Evolutionary conservation across 2,888 invertebrate species (phyloP), one percentile per base, ranked within the genome.

Genomic region (Sicus ferrugineus): DNA sequence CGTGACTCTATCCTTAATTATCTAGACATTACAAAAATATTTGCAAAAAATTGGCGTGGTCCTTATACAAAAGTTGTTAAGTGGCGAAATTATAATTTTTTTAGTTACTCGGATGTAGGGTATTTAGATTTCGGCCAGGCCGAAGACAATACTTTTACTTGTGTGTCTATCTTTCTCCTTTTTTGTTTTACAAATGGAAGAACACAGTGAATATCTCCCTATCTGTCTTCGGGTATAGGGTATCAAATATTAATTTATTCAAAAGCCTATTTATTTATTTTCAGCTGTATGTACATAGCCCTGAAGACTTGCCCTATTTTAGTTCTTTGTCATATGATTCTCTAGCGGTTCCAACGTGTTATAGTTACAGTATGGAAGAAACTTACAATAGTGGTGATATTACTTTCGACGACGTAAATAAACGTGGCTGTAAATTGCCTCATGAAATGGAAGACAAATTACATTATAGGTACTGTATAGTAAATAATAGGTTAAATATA

Each of bases 221-320:
- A 26, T n/a, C n/a, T n/a, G n/a, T n/a, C n/a, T n/a, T n/a, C n/a
- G n/a, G n/a, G n/a, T n/a, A n/a, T n/a, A n/a, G n/a, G n/a, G n/a
- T n/a, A n/a, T n/a, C n/a, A n/a, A n/a, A n/a, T n/a, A n/a, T n/a
- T n/a, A n/a, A n/a, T n/a, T n/a, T n/a, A n/a, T n/a, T n/a, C n/a
- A n/a, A n/a, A n/a, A n/a, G n/a, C n/a, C n/a, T n/a, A n/a, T n/a
- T n/a, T 66, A 14, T 28, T 21, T 23, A 9, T 64, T 63, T 71
- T 16, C 26, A 81, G 81, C 63, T 82, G 59, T 83, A 76, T 67
- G 73, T 83, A 7, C 80, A 81, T 52, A 81, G 83, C 69, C 81
- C 82, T 0, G 82, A 81, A 42, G 81, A 83, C 70, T 73, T 81
- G 28, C 82, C 82, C 0, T 79, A 79, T 70, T 81, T 81, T 26